Evolutionary conservation across 1,140 invertebrate genomes (phyloP), one percentile per base, ranked within the genome.

Genomic region (Sycophaga agraensis): DNA sequence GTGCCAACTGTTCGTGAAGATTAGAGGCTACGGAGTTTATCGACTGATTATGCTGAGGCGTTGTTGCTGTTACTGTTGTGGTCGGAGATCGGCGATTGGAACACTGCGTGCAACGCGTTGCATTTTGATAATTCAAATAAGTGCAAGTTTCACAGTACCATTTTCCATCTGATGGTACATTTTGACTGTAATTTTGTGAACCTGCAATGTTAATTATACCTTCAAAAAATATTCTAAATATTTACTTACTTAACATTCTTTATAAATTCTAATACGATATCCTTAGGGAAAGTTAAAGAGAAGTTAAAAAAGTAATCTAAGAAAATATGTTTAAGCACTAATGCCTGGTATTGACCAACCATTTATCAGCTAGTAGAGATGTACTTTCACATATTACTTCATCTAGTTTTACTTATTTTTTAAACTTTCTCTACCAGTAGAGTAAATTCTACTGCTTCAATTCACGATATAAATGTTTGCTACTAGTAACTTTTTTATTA

Each of bases 91-190:
- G 55, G 4, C 70, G 69, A 35, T 78, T 84, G 45, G 82, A 79
- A 77, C 92, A 94, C 73, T 93, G 87, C 45, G 86, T 82, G 80
- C 91, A 94, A 55, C 86, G 85, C 42, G 84, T 76, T 51, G 87
- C 84, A 66, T 87, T 86, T 24, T 87, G 85, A 82, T 87, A 90
- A 77, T 94, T 94, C 45, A 91, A 76, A 80, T 90, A 93, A 35
- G 90, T 93, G 79, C 92, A 94, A 56, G 83, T 79, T 65, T 84
- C 83, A 76, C 92, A 94, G n/a, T 83, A 79, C 92, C 92, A 94
- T 77, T 92, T 93, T 34, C 83, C 83, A 28, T 66, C 76, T 3
- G 76, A 77, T 45, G 78, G 78, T 53, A 80, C 68, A 66, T 80
- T 81, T 65, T 81, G 77, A 67, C 74, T 79, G 64, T 75, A 79